phyloP scores from a whole-genome alignment of 2,888 invertebrate genomes.

The Enchytraeus crypticus region DNA sequence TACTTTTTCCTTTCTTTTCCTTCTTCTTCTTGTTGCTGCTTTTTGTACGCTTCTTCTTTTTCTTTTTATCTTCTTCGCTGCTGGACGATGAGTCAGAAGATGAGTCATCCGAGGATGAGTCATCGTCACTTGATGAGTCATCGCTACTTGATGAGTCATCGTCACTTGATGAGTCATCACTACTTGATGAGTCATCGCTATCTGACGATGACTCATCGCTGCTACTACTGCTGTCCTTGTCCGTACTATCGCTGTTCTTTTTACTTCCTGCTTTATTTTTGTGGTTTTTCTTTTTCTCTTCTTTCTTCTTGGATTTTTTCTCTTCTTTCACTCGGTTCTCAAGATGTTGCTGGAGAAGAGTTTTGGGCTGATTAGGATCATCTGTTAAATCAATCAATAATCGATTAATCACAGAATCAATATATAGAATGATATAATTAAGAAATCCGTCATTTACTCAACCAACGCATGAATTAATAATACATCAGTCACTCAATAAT shows the following conservation, averaged over 20 bases:
- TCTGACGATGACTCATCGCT: background rate
- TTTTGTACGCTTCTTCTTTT: background rate
- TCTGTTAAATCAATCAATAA: too few species aligned
- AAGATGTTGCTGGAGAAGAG: conserved; percentile 32
- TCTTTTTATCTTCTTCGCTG: background rate
- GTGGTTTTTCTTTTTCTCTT: conserved; percentile 33
- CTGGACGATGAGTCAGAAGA: too few species aligned
- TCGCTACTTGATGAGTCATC: conserved; percentile 1
- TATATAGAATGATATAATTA: too few species aligned
- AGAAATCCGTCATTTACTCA: too few species aligned
- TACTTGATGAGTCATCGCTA: background rate
- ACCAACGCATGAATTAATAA: too few species aligned
- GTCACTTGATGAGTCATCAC: background rate
- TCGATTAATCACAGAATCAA: too few species aligned
- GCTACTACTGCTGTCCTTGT: conserved; percentile 24
- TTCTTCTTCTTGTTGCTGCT: background rate
- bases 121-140: too few species aligned
- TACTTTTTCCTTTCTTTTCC: background rate
- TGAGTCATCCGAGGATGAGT: too few species aligned
- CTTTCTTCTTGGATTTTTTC: conserved; percentile 18
- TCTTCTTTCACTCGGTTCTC: conserved; percentile 30
- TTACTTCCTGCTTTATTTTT: conserved; percentile 27
- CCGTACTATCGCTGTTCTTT: conserved; percentile 32
- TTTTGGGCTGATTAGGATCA: conserved; percentile 1
- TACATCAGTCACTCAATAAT: too few species aligned